Evolutionary conservation across 2,797 vertebrate species (phyloP).

Genomic region (Macroramphosus scolopax): DNA sequence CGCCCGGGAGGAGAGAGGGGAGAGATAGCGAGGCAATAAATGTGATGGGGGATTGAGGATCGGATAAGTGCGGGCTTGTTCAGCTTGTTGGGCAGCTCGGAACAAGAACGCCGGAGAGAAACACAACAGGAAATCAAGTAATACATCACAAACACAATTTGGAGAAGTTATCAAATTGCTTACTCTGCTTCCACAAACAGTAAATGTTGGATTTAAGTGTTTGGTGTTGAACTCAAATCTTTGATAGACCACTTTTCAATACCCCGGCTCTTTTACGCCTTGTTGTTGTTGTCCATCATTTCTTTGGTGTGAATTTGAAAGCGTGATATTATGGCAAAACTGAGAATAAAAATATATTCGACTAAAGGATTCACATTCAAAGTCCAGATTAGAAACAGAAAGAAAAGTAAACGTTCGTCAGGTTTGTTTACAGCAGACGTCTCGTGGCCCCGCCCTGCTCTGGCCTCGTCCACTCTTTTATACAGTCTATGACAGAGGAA

Average conservation of each 20-base stretch:
- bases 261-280: slow-evolving; percentile 35
- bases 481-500: background rate
- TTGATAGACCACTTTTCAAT: slow-evolving; percentile 51
- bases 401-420: slow-evolving; percentile 9
- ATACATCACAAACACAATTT: slow-evolving; percentile 42
- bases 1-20: slow-evolving; percentile 31
- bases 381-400: slow-evolving; percentile 14
- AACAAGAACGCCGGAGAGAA: slow-evolving; percentile 10
- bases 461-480: no score
- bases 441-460: background rate
- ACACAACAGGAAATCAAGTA: slow-evolving; percentile 44
- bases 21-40: slow-evolving; percentile 33
- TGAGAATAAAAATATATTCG: slow-evolving; percentile 16
- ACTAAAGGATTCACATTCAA: slow-evolving; percentile 23
- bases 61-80: slow-evolving; percentile 28
- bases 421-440: slow-evolving; percentile 12
- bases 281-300: no score
- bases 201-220: slow-evolving; percentile 36
- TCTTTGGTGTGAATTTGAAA: slow-evolving; percentile 4
- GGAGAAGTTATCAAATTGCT: slow-evolving; percentile 23
- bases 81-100: slow-evolving; percentile 32
- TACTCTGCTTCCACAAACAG: slow-evolving; percentile 38
- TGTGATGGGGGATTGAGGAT: slow-evolving; percentile 37
- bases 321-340: slow-evolving; percentile 10
- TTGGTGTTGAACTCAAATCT: slow-evolving; percentile 40